These are phyloP conservation scores for Bombus sibiricus DNA, from an alignment of 1,140 invertebrate species.

Conservation along the genomic window DNA sequence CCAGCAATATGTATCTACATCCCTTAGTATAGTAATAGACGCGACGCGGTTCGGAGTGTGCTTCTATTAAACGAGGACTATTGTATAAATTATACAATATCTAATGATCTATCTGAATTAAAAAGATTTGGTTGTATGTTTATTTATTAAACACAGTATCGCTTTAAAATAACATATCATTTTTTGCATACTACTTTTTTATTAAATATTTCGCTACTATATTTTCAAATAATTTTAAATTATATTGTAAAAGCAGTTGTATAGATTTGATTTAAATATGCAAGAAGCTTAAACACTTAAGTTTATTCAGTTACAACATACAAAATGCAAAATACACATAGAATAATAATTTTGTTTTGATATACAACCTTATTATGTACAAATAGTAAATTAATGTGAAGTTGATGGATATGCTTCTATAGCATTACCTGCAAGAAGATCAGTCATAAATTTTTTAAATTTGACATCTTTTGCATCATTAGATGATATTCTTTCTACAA, in stretches of 20 bases:
- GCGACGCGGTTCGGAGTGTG: neutral
- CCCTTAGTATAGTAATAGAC: neutral
- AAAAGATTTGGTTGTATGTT: neutral
- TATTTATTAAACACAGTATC: neutral
- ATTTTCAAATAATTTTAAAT: constrained; percentile 12
- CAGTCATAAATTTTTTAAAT: constrained; percentile 80
- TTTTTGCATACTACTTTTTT: neutral
- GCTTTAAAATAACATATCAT: neutral
- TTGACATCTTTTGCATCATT: constrained; percentile 77
- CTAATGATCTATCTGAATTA: neutral
- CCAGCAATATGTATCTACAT: neutral
- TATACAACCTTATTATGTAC: constrained; percentile 45
- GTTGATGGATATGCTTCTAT: constrained; percentile 53
- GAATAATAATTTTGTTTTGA: constrained; percentile 35
- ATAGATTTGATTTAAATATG: constrained; percentile 27
- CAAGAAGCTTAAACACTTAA: constrained; percentile 26
- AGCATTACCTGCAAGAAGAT: constrained; percentile 65
- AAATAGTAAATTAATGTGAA: constrained; percentile 47
- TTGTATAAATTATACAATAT: neutral
- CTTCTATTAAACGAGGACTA: neutral
- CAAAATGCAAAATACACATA: constrained; percentile 54
- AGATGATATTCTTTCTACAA: constrained; percentile 78
- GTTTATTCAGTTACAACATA: constrained; percentile 41
- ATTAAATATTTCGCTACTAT: neutral
- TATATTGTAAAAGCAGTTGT: neutral